Conservation (phyloP, 92 coral and sea anemone species). For the Epizoanthus ramosus region DNA sequence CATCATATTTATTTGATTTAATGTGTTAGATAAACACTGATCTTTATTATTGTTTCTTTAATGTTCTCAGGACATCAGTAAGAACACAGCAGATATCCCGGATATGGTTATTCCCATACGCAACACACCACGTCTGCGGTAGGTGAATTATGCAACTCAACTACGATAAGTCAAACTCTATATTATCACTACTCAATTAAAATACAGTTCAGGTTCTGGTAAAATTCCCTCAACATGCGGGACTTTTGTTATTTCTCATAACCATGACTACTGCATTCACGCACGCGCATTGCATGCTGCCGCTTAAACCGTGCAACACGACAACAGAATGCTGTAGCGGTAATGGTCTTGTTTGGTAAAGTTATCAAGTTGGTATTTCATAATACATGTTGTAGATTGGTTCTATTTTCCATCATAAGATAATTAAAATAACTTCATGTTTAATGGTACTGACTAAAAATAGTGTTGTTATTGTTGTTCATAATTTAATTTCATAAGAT, state of each 20-base stretch:
- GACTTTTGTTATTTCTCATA: neutral
- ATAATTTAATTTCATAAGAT: too few relatives aligned
- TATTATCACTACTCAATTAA: neutral
- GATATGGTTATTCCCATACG: conserved; percentile 13
- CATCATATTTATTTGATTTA: neutral
- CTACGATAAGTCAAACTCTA: neutral
- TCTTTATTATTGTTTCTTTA: neutral
- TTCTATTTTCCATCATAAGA: too few relatives aligned
- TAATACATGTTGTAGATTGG: too few relatives aligned
- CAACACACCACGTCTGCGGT: conserved; percentile 17
- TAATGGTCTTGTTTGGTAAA: too few relatives aligned
- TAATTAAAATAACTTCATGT: too few relatives aligned
- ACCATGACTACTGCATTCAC: neutral
- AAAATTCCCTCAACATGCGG: neutral
- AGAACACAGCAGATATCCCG: conserved; percentile 24
- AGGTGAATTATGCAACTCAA: neutral
- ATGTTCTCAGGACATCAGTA: conserved; percentile 21
- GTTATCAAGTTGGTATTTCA: neutral
- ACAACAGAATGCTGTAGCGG: neutral
- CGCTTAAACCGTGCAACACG: neutral
- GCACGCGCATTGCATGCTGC: neutral
- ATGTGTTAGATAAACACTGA: neutral
- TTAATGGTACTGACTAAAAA: too few relatives aligned
- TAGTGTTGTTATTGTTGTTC: too few relatives aligned
- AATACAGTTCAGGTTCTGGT: neutral